Base-by-base conservation (phyloP, 2,113 vertebrate genomes). In the Ochotona curzoniae region DNA sequence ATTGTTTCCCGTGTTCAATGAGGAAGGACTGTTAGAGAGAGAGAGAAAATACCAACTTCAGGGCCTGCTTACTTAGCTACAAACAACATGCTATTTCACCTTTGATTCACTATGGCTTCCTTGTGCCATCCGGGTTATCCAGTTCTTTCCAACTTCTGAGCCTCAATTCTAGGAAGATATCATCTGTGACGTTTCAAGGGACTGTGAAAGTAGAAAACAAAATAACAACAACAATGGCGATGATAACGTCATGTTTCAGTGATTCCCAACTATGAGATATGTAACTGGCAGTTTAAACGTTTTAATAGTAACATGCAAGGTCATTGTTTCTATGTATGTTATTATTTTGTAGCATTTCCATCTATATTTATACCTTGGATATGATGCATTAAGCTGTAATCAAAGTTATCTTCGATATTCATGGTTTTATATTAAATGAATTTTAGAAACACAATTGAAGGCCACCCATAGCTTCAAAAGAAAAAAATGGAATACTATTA, bases 1-100 rank as follows among this genome's bases (percentile, higher is more conserved):
- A 98, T 98, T 97, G 97, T 97, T 98, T 97, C 96, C 97, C 93
- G 93, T 97, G 97, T 97, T 97, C 96, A 94, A 66, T 97, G 97
- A 98, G 97, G 97, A 98, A 98, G 98, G 97, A 96, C 97, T 95
- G 76, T 95, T 96, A 76, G 21, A 44, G 60, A 54, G 21, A 44
- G 60, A 54, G 95, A 92, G 83, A 94, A 96, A 96, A 97, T 87
- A 95, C 86, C 86, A 98, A 95, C 95, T 97, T 98, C 96, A 96
- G 87, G 88, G 79, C 79, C 97, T 97, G 95, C 88, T 83, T 92
- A 75, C 60, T 90, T 92, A 93, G 96, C 66, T 32, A 94, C 74
- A 95, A 95, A 96, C 91, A 96, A 96, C 96, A 96, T 96, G 86
- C 82, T 90, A 63, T 95, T 97, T 97, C 95, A 84, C 78, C 80